These are phyloP conservation scores for Bovichtus diacanthus DNA, from an alignment of 2,797 vertebrate genomes.

Conservation along the genomic window DNA sequence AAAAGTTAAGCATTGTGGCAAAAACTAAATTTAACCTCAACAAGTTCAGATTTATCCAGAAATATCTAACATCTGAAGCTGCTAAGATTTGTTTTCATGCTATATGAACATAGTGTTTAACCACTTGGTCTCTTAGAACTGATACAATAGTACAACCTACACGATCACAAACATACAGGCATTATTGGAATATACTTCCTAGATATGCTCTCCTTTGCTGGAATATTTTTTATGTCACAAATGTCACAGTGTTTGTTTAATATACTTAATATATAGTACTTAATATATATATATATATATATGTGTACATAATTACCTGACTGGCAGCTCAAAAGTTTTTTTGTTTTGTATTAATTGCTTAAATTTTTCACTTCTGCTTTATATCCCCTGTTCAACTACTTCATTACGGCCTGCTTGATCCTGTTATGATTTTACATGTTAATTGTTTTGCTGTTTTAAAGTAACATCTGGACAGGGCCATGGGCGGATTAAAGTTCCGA, in stretches of 20 bases:
- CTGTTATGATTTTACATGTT: not conserved
- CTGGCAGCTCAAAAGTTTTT: not conserved
- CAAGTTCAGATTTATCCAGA: not conserved
- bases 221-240: not conserved
- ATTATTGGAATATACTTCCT: not conserved
- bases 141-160: not conserved
- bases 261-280: no score
- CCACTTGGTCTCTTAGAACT: not conserved
- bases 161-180: not conserved
- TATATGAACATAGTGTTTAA: not conserved
- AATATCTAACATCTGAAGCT: not conserved
- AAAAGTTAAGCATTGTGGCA: not conserved
- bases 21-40: not conserved
- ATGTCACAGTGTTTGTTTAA: not conserved
- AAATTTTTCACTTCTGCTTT: not conserved
- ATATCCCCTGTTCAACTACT: not conserved
- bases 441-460: conserved; percentile 2
- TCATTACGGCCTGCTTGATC: conserved; percentile 5
- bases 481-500: not conserved
- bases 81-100: not conserved
- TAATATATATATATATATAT: no score
- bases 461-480: not conserved
- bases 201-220: not conserved
- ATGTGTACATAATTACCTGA: no score
- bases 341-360: not conserved